Percentiles rank a stretch among this genome's conserved stretches.
Evolutionary conservation across 1,140 invertebrate genomes (phyloP).

Genomic region (Akabosia matsudoensis): DNA sequence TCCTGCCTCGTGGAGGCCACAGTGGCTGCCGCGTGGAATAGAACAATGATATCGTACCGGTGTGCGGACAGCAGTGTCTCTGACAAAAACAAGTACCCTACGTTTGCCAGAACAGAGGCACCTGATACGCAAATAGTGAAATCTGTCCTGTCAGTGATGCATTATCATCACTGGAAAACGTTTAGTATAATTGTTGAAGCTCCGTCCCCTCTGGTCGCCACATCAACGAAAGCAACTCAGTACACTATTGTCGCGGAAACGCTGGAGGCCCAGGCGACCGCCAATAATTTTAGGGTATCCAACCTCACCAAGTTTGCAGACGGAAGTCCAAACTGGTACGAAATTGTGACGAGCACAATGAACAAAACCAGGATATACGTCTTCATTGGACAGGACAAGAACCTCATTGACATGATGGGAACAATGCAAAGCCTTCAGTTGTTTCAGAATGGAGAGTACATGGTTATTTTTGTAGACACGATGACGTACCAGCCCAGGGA

Average conservation of each 20-base stretch:
- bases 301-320: conserved; percentile 65
- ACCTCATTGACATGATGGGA: conserved; percentile 83
- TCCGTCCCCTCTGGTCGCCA: background rate
- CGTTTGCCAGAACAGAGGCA: conserved; percentile 90
- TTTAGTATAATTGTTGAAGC: conserved; percentile 85
- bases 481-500: conserved; percentile 74
- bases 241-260: conserved; percentile 74
- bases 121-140: conserved; percentile 90
- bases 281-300: conserved; percentile 76
- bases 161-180: conserved; percentile 88
- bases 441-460: conserved; percentile 86
- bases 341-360: conserved; percentile 82
- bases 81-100: conserved; percentile 66
- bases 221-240: conserved; percentile 53
- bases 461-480: conserved; percentile 91
- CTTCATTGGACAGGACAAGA: conserved; percentile 75
- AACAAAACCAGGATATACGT: conserved; percentile 89
- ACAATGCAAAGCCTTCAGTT: conserved; percentile 72
- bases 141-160: conserved; percentile 82
- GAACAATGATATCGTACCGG: conserved; percentile 98
- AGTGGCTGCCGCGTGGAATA: conserved; percentile 85
- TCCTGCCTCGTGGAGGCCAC: conserved; percentile 90
- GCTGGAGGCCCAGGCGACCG: conserved; percentile 66
- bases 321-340: conserved; percentile 75
- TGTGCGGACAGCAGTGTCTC: conserved; percentile 86